Percentiles rank a stretch among this genome's conserved stretches.
phyloP scores from a whole-genome alignment of 2,113 vertebrate genomes.

The Ardeotis arabs region DNA sequence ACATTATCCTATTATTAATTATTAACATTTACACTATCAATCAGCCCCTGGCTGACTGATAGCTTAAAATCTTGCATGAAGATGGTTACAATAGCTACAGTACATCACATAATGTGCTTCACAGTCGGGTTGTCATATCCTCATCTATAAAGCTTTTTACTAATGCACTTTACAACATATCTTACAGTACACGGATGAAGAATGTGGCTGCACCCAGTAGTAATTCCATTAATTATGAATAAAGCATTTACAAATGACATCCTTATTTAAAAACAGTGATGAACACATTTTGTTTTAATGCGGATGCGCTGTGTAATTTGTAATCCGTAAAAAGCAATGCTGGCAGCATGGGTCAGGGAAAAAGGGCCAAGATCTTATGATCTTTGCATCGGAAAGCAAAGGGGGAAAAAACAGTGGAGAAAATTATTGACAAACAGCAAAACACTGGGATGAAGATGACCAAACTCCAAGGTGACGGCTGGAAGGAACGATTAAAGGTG shows the following conservation, averaged over 20 bases:
- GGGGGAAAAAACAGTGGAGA: neutral
- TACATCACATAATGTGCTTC: neutral
- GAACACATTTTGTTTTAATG: slow-evolving; percentile 42
- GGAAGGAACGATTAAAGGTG: neutral
- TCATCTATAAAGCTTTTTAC: slow-evolving; percentile 45
- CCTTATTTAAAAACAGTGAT: slow-evolving; percentile 32
- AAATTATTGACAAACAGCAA: neutral
- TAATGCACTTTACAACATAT: slow-evolving; percentile 32
- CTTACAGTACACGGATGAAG: slow-evolving; percentile 42
- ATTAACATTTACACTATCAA: slow-evolving; percentile 42
- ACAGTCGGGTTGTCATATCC: neutral
- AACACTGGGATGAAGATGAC: neutral
- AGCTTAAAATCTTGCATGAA: slow-evolving; percentile 40
- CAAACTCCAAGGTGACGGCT: neutral
- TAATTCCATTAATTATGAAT: slow-evolving; percentile 48
- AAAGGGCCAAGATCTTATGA: neutral
- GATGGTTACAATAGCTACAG: slow-evolving; percentile 1
- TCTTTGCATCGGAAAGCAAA: neutral
- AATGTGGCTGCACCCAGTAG: slow-evolving; percentile 37
- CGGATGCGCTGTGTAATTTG: slow-evolving; percentile 18
- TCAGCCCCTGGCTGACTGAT: neutral
- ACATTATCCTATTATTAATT: slow-evolving; percentile 39
- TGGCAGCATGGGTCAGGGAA: neutral
- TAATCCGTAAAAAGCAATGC: neutral
- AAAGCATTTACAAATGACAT: slow-evolving; percentile 45